These are phyloP conservation scores for Tinea pellionella DNA, from an alignment of 2,888 invertebrate species.

Conservation along the genomic window DNA sequence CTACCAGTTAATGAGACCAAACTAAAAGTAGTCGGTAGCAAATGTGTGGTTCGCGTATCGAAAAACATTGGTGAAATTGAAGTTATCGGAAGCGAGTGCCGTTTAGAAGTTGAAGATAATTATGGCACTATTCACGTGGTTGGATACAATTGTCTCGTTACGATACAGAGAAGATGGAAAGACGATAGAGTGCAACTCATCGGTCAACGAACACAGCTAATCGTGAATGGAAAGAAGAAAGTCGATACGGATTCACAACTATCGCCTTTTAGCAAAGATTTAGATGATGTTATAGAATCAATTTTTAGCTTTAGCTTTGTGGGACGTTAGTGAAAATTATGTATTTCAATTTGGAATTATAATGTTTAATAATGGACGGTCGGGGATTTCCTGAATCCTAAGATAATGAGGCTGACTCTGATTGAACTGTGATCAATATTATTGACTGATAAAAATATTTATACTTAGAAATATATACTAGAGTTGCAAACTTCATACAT, in stretches of 20 bases:
- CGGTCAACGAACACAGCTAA: conserved; percentile 41
- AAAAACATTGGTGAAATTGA: conserved; percentile 55
- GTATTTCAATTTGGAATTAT: background rate
- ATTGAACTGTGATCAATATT: background rate
- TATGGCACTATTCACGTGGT: conserved; percentile 48
- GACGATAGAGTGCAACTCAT: conserved; percentile 49
- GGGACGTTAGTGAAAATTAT: background rate
- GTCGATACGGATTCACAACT: conserved; percentile 50
- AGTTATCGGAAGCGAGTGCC: conserved; percentile 57
- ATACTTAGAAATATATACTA: no score
- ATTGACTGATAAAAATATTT: no score
- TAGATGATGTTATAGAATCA: conserved; percentile 60
- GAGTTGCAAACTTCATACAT: no score
- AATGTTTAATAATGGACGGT: background rate
- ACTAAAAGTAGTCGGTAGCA: conserved; percentile 54
- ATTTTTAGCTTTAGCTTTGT: conserved; percentile 42
- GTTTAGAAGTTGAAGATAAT: conserved; percentile 47
- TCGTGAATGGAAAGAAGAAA: conserved; percentile 51
- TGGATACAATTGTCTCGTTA: conserved; percentile 48
- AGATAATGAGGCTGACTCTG: background rate
- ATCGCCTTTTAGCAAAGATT: conserved; percentile 57
- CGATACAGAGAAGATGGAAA: conserved; percentile 39
- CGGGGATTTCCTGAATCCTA: background rate
- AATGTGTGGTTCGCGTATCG: conserved; percentile 46
- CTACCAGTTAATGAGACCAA: conserved; percentile 50